Evolutionary conservation across 2,797 vertebrate species (phyloP).

Genomic region (Aldrovandia affinis): DNA sequence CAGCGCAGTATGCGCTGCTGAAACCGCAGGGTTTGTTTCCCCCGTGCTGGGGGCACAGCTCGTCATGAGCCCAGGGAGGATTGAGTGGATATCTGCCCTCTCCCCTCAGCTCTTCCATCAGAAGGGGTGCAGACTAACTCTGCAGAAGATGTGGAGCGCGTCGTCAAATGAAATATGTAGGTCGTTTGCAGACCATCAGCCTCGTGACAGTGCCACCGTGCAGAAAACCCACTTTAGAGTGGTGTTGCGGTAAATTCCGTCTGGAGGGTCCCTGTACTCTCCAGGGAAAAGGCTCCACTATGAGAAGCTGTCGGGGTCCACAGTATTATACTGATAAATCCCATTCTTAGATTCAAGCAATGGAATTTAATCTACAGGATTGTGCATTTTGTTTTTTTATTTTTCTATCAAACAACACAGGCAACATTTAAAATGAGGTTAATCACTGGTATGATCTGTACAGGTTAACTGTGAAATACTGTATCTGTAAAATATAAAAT

Average conservation of each 20-base stretch:
- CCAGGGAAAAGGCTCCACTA: background rate
- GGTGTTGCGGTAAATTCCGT: background rate
- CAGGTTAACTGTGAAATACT: background rate
- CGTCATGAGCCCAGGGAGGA: background rate
- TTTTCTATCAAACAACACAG: background rate
- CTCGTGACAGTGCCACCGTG: background rate
- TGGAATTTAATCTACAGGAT: background rate
- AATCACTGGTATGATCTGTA: background rate
- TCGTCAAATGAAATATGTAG: background rate
- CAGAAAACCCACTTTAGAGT: background rate
- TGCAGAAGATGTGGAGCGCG: background rate
- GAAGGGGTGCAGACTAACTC: background rate
- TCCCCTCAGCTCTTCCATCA: background rate
- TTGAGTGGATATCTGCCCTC: background rate
- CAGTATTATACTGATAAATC: background rate
- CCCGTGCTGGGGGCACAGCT: background rate
- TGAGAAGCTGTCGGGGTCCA: background rate
- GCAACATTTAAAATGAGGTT: background rate
- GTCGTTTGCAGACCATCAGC: background rate
- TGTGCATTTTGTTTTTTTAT: background rate
- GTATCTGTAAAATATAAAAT: no score
- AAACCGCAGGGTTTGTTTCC: background rate
- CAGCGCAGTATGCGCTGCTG: background rate
- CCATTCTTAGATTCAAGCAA: background rate
- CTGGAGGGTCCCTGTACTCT: background rate